Conservation (phyloP, 2,797 vertebrate species). For the Anguilla obscura region DNA sequence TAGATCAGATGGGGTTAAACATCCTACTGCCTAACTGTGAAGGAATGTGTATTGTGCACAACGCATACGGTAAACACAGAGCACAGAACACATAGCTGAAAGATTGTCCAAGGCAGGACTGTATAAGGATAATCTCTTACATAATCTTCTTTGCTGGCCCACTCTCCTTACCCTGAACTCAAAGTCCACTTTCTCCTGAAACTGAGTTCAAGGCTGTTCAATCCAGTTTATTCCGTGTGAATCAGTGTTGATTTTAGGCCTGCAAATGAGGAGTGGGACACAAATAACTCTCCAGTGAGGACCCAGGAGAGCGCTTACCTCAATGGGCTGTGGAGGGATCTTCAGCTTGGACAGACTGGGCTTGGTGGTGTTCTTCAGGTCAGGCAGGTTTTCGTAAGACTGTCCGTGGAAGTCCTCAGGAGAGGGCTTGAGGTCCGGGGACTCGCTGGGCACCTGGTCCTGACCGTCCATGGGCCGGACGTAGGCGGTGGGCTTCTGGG, state of each 20-base stretch:
- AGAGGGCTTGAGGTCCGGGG: constrained; percentile 83
- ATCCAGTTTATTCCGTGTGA: neutral
- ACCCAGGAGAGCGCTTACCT: constrained; percentile 71
- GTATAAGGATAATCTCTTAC: constrained; percentile 5
- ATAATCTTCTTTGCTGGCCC: constrained; percentile 26
- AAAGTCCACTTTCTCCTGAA: constrained; percentile 22
- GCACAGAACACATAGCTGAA: neutral
- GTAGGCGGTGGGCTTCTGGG: constrained; percentile 92
- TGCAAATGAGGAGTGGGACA: neutral
- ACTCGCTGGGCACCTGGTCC: constrained; percentile 82
- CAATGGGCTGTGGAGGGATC: constrained; percentile 71
- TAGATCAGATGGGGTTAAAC: too few species aligned
- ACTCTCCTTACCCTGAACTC: neutral
- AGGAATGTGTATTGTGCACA: neutral
- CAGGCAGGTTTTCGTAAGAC: constrained; percentile 68
- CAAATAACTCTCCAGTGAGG: neutral
- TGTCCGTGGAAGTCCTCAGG: constrained; percentile 71
- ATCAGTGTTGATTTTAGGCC: neutral
- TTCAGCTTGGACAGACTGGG: constrained; percentile 74
- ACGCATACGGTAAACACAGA: neutral
- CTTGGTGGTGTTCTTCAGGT: constrained; percentile 74
- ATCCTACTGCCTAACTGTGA: neutral
- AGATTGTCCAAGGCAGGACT: neutral
- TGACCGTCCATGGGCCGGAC: constrained; percentile 95
- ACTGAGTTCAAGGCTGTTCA: neutral